Conservation (phyloP, 2,888 invertebrate species). For the Zootermopsis nevadensis region DNA sequence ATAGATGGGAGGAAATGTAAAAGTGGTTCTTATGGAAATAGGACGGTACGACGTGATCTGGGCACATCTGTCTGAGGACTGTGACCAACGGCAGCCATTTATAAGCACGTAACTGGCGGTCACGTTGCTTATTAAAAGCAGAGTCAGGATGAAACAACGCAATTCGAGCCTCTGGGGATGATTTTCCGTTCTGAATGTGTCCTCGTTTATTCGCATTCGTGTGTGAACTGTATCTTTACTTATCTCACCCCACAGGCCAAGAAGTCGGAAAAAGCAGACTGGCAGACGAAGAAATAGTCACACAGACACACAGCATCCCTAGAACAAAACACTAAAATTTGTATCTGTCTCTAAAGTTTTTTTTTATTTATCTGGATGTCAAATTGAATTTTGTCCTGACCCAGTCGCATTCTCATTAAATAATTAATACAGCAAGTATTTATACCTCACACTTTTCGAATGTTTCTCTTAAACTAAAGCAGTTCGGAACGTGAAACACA, state of each 20-base stretch:
- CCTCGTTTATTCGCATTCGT: neutral
- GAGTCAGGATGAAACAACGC: no score
- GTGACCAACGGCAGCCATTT: no score
- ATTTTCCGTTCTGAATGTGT: no score
- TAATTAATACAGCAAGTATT: neutral
- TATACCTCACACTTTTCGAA: neutral
- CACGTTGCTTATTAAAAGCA: no score
- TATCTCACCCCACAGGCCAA: constrained; percentile 72
- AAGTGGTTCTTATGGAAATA: no score
- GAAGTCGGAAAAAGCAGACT: constrained; percentile 81
- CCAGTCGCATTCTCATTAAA: neutral
- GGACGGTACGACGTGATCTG: no score
- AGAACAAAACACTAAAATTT: neutral
- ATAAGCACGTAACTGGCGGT: no score
- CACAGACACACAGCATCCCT: constrained; percentile 34
- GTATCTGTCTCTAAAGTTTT: constrained; percentile 9
- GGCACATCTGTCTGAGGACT: no score
- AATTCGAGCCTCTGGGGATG: no score
- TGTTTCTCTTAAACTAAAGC: neutral
- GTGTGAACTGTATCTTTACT: constrained; percentile 32
- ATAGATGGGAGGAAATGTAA: no score
- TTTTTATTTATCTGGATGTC: neutral
- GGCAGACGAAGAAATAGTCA: constrained; percentile 69
- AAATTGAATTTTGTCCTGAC: neutral
- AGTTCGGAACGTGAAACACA: neutral